Conservation (phyloP, 2,888 invertebrate genomes). For the Tetramorium bicarinatum region DNA sequence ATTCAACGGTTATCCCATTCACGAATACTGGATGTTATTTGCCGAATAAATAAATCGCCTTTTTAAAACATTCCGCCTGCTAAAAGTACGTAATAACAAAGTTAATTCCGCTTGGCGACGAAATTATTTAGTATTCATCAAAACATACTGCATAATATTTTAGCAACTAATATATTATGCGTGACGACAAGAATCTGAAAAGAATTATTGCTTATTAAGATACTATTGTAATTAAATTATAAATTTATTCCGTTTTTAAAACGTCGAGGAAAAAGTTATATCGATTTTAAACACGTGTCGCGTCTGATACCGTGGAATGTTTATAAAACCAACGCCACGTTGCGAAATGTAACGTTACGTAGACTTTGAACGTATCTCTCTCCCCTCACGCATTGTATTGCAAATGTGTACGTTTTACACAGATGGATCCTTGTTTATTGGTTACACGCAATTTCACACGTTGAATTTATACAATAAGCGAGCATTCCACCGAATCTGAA, state of each 20-base stretch:
- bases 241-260: not conserved
- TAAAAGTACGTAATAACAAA: not conserved
- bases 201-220: not conserved
- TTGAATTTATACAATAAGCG: not conserved
- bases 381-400: not conserved
- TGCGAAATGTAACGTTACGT: conserved; percentile 10
- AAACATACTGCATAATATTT: not conserved
- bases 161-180: not conserved
- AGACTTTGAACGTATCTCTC: not conserved
- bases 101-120: not conserved
- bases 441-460: conserved; percentile 17
- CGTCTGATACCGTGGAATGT: not conserved
- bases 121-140: not conserved
- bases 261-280: not conserved
- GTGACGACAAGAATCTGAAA: not conserved
- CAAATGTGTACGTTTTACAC: not conserved
- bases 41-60: not conserved
- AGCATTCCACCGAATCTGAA: not conserved
- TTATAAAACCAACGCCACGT: not conserved
- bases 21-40: not conserved
- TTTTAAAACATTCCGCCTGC: not conserved
- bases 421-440: conserved; percentile 12
- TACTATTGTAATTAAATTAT: not conserved
- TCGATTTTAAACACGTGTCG: not conserved
- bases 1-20: not conserved